Percentiles rank a stretch among this genome's conserved stretches.
These are phyloP conservation scores for Cichladusa arquata DNA, from an alignment of 2,113 vertebrate species.

Conservation along the genomic window DNA sequence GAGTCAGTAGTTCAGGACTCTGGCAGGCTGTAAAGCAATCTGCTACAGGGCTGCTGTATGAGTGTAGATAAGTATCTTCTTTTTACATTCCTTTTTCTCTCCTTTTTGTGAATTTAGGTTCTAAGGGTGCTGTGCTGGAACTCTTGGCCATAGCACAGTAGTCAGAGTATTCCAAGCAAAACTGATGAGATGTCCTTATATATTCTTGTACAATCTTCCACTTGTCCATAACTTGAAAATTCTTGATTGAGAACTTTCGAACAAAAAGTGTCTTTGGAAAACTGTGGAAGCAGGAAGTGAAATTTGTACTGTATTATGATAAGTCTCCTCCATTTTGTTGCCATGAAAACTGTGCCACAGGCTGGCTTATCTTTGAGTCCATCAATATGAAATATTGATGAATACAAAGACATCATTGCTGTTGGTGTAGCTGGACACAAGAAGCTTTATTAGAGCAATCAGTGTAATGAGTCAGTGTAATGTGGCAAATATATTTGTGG, in stretches of 20 bases:
- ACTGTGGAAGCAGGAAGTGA: not conserved
- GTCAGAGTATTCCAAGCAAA: not conserved
- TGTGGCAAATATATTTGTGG: not conserved
- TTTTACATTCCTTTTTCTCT: not conserved
- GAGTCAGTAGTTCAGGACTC: not conserved
- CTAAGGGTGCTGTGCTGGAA: not conserved
- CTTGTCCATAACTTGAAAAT: not conserved
- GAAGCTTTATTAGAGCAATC: not conserved
- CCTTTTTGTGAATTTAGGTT: not conserved
- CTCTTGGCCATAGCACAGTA: not conserved
- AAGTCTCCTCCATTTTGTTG: not conserved
- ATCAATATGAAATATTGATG: not conserved
- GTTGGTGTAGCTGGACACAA: not conserved
- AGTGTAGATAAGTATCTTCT: not conserved
- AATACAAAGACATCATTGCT: not conserved
- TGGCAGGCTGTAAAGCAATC: not conserved
- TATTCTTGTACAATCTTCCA: accelerated
- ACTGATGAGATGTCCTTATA: not conserved
- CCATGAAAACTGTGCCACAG: not conserved
- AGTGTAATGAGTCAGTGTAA: not conserved
- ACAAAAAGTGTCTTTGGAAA: not conserved
- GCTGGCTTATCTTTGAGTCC: not conserved
- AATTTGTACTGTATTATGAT: not conserved
- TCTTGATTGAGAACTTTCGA: not conserved
- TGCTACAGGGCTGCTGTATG: not conserved